phyloP scores from a whole-genome alignment of 1,140 invertebrate genomes.

The Ladona fulva region DNA sequence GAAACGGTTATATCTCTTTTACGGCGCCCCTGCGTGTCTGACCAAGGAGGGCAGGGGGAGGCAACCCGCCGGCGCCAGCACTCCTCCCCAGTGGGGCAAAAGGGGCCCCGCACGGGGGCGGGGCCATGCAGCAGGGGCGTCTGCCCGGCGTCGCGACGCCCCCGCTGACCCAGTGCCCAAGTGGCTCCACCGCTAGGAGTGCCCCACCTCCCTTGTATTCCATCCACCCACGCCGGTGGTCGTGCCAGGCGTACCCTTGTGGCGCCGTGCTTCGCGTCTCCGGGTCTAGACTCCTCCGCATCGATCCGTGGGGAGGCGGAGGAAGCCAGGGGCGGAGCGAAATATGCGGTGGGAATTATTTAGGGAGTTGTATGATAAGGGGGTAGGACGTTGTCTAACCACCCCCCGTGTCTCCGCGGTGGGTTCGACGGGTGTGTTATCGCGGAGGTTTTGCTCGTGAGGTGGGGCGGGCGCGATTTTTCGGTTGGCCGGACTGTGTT shows the following conservation, averaged over 20 bases:
- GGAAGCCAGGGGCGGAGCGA: not conserved
- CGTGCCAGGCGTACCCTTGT: not conserved
- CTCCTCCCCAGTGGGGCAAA: not conserved
- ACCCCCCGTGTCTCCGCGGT: too few relatives aligned
- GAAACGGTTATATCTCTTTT: too few relatives aligned
- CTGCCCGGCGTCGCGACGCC: not conserved
- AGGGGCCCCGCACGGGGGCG: not conserved
- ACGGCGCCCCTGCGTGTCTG: too few relatives aligned
- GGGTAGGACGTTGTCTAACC: not conserved
- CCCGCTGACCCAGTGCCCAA: not conserved
- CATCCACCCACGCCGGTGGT: not conserved
- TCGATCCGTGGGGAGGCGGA: not conserved
- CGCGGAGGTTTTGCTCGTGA: not conserved
- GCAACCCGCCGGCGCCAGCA: not conserved
- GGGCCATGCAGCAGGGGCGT: not conserved
- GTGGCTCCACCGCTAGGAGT: not conserved
- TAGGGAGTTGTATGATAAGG: not conserved
- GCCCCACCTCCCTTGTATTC: not conserved
- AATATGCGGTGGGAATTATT: constrained; percentile 1
- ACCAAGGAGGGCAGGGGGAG: too few relatives aligned
- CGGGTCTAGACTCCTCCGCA: not conserved
- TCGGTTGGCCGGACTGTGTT: not conserved
- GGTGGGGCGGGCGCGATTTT: not conserved
- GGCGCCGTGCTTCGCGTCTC: not conserved
- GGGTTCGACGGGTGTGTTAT: not conserved